These are phyloP conservation scores for Nemoura dubitans DNA, from an alignment of 2,888 invertebrate genomes.

Conservation along the genomic window DNA sequence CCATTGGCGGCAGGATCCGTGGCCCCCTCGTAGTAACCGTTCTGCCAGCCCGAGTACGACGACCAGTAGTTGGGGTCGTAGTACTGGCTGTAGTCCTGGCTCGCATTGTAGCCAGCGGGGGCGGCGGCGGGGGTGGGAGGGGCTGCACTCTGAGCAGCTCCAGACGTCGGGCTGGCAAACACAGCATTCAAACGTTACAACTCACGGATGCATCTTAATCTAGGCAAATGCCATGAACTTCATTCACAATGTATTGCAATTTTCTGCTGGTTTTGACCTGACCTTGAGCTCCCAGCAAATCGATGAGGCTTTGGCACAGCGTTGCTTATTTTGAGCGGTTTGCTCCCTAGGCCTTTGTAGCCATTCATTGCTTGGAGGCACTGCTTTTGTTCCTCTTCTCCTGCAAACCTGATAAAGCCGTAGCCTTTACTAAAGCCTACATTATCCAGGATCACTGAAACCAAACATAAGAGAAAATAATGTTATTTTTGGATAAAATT, in stretches of 20 bases:
- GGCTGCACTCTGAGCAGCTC: slow-evolving; percentile 33
- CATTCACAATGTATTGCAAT: too few relatives aligned
- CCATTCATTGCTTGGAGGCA: slow-evolving; percentile 95
- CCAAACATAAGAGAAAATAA: slow-evolving; percentile 17
- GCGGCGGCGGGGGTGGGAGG: slow-evolving; percentile 58
- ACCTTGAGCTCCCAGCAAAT: slow-evolving; percentile 36
- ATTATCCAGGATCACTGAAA: slow-evolving; percentile 85
- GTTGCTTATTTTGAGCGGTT: slow-evolving; percentile 89
- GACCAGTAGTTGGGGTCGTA: slow-evolving; percentile 90
- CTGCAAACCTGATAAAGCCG: slow-evolving; percentile 94
- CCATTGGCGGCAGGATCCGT: slow-evolving; percentile 61
- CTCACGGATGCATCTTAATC: too few relatives aligned
- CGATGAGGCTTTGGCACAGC: slow-evolving; percentile 88
- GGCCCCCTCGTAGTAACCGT: slow-evolving; percentile 69
- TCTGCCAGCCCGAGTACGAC: slow-evolving; percentile 84
- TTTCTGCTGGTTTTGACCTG: too few relatives aligned
- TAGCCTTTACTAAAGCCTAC: slow-evolving; percentile 94
- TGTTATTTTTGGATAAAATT: too few relatives aligned
- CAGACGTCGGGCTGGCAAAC: slow-evolving; percentile 45
- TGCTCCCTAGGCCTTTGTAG: slow-evolving; percentile 85
- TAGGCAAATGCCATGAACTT: too few relatives aligned
- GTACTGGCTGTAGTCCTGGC: slow-evolving; percentile 76
- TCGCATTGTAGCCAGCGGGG: slow-evolving; percentile 48
- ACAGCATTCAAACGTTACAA: too few relatives aligned
- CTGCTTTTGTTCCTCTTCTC: slow-evolving; percentile 92